A percentile compares a stretch with the other conserved stretches of the same genome.
These are phyloP conservation scores for Drosophila bocqueti DNA, from an alignment of 1,140 invertebrate genomes.

Conservation along the genomic window DNA sequence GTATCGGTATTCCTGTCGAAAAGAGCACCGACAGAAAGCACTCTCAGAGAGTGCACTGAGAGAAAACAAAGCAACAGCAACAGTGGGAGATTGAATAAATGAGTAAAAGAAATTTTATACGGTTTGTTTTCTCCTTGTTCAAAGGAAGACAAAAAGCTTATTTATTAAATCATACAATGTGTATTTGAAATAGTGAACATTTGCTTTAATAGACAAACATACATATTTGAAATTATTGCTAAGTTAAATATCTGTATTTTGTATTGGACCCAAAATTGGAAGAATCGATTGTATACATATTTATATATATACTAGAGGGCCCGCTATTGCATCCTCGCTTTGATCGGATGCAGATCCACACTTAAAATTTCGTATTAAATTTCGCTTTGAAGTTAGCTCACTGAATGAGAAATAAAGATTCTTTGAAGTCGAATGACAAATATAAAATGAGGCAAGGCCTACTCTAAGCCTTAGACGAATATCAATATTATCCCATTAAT, in stretches of 20 bases:
- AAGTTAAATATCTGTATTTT: background rate
- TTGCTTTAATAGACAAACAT: background rate
- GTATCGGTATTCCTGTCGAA: conserved; percentile 12
- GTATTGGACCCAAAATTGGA: background rate
- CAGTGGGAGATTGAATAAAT: background rate
- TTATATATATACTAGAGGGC: too few relatives aligned
- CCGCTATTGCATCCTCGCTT: too few relatives aligned
- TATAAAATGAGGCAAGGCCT: too few relatives aligned
- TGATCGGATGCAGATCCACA: too few relatives aligned
- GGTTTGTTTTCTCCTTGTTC: background rate
- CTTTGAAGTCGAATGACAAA: too few relatives aligned
- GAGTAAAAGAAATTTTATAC: background rate
- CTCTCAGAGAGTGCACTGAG: conserved; percentile 5
- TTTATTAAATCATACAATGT: background rate
- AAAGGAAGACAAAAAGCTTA: background rate
- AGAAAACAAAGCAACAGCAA: background rate
- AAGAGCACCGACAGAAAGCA: conserved; percentile 3
- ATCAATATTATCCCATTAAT: too few relatives aligned
- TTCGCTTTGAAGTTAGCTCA: too few relatives aligned
- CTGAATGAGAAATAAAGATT: too few relatives aligned
- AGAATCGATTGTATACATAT: background rate
- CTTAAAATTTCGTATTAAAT: too few relatives aligned
- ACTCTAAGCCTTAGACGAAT: too few relatives aligned
- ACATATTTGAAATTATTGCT: background rate
- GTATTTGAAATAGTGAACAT: too few relatives aligned